Base-by-base conservation (phyloP, 2,797 vertebrate genomes). In the Cossypha polioptera region DNA sequence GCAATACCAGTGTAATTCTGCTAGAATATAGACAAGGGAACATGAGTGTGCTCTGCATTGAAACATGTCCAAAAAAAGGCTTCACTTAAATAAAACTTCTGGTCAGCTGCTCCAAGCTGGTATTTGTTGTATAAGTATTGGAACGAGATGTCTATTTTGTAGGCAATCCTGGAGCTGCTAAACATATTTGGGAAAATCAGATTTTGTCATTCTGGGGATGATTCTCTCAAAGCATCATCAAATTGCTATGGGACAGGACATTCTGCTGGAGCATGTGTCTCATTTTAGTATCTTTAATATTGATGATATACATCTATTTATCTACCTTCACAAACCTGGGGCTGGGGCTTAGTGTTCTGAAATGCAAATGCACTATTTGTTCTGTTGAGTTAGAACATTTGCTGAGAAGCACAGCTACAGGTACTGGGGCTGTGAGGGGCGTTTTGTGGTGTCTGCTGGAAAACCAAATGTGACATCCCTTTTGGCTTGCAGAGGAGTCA, bases 381-480 rank as follows among this genome's bases (percentile, higher is more conserved):
- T 7, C 53, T 43, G 31, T 24, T 48, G 35, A 13, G 11, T 55
- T 38, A 47, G 65, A 79, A 28, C 50, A 10, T 68, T 86, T 90
- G 59, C 79, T 92, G 72, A 89, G 66, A 85, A 80, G 31, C 35
- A n/a, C 50, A 66, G 50, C 69, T 67, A 43, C 47, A 67, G 79
- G 42, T 84, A 38, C 57, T 78, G 78, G 48, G 48, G 9, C 6
- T 73, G n/a, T 14, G 33, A 51, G 38, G 71, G 84, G 26, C 14
- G 51, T 81, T 88, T 59, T 90, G 74, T 89, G 77, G 93, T 96
- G 91, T 96, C 97, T 97, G 38, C 84, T 94, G 95, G 95, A 96
- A 97, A 97, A 93, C 91, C 66, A 76, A 94, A 95, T 89, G 93
- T 96, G 87, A 92, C 83, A 93, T 93, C 67, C 73, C 93, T 94